Evolutionary conservation across 2,797 vertebrate genomes (phyloP).

Genomic region (Anguilla obscura): DNA sequence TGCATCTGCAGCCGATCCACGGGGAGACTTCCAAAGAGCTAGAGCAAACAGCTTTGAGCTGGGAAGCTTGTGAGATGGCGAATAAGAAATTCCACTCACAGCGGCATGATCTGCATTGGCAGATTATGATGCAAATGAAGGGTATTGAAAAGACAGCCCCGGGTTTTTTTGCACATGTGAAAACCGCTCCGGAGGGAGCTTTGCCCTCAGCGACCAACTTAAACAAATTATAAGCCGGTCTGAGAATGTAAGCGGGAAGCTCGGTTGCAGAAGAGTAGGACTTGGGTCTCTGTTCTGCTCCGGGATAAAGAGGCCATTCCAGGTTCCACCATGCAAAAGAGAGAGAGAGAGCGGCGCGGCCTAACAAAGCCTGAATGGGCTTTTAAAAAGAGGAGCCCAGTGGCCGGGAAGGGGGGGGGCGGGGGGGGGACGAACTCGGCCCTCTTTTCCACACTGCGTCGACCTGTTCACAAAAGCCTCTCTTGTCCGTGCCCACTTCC

Average conservation of each 20-base stretch:
- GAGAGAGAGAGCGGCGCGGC: slow-evolving; percentile 41
- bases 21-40: neutral
- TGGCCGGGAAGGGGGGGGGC: slow-evolving; percentile 40
- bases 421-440: slow-evolving; percentile 37
- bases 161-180: neutral
- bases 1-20: neutral
- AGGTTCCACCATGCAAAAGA: slow-evolving; percentile 34
- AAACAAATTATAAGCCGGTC: slow-evolving; percentile 46
- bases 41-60: slow-evolving; percentile 25
- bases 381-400: slow-evolving; percentile 46
- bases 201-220: slow-evolving; percentile 42
- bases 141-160: neutral
- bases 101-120: neutral
- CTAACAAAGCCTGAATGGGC: slow-evolving; percentile 62
- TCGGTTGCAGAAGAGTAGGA: slow-evolving; percentile 14
- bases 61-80: neutral
- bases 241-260: slow-evolving; percentile 51
- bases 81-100: slow-evolving; percentile 47
- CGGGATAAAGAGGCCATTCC: slow-evolving; percentile 20
- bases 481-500: slow-evolving; percentile 65
- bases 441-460: slow-evolving; percentile 56
- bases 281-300: slow-evolving; percentile 18
- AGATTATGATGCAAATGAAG: slow-evolving; percentile 50
- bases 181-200: slow-evolving; percentile 17
- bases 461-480: slow-evolving; percentile 75